phyloP scores from a whole-genome alignment of 2,888 invertebrate genomes.

The Thyatira batis region DNA sequence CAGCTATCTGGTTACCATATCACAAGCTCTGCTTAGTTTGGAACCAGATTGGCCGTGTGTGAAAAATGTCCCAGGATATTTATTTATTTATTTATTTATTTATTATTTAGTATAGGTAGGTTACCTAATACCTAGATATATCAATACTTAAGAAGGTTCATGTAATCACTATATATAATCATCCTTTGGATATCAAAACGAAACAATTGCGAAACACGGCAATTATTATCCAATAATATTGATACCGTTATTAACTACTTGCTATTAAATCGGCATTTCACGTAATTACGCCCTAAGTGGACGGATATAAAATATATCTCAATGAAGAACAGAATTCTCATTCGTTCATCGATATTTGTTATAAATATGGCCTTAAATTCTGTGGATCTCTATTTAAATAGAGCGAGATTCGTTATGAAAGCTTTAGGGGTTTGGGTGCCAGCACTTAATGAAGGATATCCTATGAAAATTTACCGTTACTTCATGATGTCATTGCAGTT shows the following conservation, averaged over 20 bases:
- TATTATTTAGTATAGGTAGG: too few species aligned
- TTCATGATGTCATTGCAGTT: constrained; percentile 63
- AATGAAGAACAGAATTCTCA: not conserved
- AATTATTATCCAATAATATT: constrained; percentile 18
- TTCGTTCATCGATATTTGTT: not conserved
- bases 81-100: too few species aligned
- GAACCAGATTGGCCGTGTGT: too few species aligned
- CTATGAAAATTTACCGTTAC: constrained; percentile 41
- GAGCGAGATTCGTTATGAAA: constrained; percentile 68
- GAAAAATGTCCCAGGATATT: too few species aligned
- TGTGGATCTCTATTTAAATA: constrained; percentile 58
- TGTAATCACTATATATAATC: not conserved
- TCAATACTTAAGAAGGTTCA: too few species aligned
- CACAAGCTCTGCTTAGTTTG: too few species aligned
- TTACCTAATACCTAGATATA: too few species aligned
- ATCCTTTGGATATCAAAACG: not conserved
- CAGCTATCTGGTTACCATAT: too few species aligned
- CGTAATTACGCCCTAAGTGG: constrained; percentile 23
- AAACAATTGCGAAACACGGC: constrained; percentile 25
- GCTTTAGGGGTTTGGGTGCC: constrained; percentile 70
- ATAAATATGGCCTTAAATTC: constrained; percentile 25
- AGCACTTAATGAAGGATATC: constrained; percentile 32
- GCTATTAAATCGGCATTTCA: constrained; percentile 19
- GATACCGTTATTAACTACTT: constrained; percentile 15
- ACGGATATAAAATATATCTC: constrained; percentile 1